Conservation (phyloP, 2,113 vertebrate genomes). For the Brachionichthys hirsutus region DNA sequence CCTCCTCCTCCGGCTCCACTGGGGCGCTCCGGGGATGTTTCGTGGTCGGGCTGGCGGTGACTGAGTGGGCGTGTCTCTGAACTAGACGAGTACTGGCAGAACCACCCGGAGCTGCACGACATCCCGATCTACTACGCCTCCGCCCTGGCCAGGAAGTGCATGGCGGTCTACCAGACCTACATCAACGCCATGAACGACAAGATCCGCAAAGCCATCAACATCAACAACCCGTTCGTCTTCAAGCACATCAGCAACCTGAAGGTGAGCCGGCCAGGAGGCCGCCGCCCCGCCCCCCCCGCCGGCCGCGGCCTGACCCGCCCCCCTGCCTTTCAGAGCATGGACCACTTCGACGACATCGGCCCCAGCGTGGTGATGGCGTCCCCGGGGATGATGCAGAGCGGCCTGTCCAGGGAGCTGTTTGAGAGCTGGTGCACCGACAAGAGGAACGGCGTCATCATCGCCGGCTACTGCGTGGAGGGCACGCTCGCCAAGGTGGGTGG, state of each 20-base stretch:
- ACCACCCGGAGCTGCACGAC: conserved; percentile 95
- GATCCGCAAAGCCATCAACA: conserved; percentile 96
- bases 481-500: conserved; percentile 89
- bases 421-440: conserved; percentile 98
- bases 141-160: conserved; percentile 94
- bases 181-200: conserved; percentile 98
- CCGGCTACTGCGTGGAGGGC: conserved; percentile 94
- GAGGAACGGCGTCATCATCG: conserved; percentile 95
- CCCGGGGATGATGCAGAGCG: conserved; percentile 97
- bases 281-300: no score
- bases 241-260: conserved; percentile 97
- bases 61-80: neutral
- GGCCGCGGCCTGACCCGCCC: no score
- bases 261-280: conserved; percentile 61
- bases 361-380: conserved; percentile 97
- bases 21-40: no score
- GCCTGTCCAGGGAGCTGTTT: conserved; percentile 91
- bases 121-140: conserved; percentile 97
- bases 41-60: no score
- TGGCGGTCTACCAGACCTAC: conserved; percentile 96
- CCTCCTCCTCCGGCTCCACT: no score
- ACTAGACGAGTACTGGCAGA: conserved; percentile 96
- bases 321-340: conserved; percentile 86
- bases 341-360: conserved; percentile 95
- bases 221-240: conserved; percentile 97